Base-by-base conservation (phyloP, 1,140 invertebrate species). In the Hyles euphorbiae region DNA sequence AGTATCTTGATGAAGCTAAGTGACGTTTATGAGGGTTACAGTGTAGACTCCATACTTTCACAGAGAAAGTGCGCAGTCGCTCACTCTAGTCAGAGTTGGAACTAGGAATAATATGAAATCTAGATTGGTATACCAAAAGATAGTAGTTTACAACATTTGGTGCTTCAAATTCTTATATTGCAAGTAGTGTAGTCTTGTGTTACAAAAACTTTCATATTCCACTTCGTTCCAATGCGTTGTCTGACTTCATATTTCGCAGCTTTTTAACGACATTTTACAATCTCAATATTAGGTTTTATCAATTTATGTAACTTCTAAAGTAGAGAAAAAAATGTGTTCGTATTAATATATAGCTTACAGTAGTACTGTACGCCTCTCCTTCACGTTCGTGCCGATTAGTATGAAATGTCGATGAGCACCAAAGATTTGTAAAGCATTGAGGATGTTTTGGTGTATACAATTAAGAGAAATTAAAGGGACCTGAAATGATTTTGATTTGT, bases 401-500 rank as follows among this genome's bases (percentile, higher is more conserved):
- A 40, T 82, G 79, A 72, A 77, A 84, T 82, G 77, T 87, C 76
- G 78, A 86, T 84, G 76, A 81, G 79, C 84, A 88, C 84, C 84
- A 88, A 88, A 88, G 84, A 88, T 86, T 84, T 86, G 80, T 84
- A 79, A 83, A 82, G 78, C 76, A 80, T 82, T 78, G 72, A 81
- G 69, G 72, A 81, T 74, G 73, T 87, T 83, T 85, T 86, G 82
- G 84, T 81, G 83, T 82, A 72, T 79, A 87, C 80, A 83, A 81
- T 81, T 87, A 87, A 86, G 81, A 81, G 72, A 84, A 87, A 84
- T 85, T 84, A 78, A 82, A 82, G 82, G 84, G 84, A 85, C 82
- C 84, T 85, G 82, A 85, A 87, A 81, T 80, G 70, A 83, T 80
- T 81, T 81, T 81, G 78, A 83, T 80, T 80, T 83, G 69, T 83